These are phyloP conservation scores for Camponotus pennsylvanicus DNA, from an alignment of 1,140 invertebrate genomes.

Conservation along the genomic window DNA sequence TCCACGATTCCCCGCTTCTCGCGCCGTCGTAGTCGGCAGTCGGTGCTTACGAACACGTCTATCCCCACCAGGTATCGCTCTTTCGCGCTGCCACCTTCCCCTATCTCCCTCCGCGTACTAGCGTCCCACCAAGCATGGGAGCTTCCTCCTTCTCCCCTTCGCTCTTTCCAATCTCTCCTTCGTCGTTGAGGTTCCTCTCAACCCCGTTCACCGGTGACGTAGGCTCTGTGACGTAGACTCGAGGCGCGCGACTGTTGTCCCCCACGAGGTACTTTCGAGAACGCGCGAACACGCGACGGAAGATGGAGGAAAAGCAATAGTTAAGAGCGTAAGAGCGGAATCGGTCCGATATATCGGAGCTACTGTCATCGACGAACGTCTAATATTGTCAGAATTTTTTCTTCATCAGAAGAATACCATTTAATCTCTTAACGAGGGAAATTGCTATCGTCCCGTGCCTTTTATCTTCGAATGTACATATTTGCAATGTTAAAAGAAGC, in stretches of 20 bases:
- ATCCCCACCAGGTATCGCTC: conserved; percentile 30
- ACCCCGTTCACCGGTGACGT: conserved; percentile 84
- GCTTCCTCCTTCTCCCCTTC: conserved; percentile 63
- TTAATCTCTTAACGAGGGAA: neutral
- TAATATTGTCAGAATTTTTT: neutral
- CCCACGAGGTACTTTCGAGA: conserved; percentile 38
- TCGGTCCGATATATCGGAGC: neutral
- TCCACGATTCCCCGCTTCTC: conserved; percentile 38
- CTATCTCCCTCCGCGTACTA: conserved; percentile 47
- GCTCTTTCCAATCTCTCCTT: conserved; percentile 46
- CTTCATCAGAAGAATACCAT: neutral
- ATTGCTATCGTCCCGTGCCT: neutral
- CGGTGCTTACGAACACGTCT: conserved; percentile 56
- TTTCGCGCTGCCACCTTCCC: conserved; percentile 67
- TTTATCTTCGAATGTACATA: neutral
- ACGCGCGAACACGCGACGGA: conserved; percentile 30
- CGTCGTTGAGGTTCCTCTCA: conserved; percentile 13
- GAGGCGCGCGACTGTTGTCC: conserved; percentile 70
- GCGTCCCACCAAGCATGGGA: conserved; percentile 63
- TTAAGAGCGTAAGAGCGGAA: neutral
- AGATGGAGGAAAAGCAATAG: conserved; percentile 9
- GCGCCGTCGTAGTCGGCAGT: conserved; percentile 54
- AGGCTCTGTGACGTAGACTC: conserved; percentile 78
- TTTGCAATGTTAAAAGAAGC: too few species aligned
- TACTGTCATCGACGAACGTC: neutral